Conservation (phyloP, 2,888 invertebrate genomes). For the Agrochola circellaris region DNA sequence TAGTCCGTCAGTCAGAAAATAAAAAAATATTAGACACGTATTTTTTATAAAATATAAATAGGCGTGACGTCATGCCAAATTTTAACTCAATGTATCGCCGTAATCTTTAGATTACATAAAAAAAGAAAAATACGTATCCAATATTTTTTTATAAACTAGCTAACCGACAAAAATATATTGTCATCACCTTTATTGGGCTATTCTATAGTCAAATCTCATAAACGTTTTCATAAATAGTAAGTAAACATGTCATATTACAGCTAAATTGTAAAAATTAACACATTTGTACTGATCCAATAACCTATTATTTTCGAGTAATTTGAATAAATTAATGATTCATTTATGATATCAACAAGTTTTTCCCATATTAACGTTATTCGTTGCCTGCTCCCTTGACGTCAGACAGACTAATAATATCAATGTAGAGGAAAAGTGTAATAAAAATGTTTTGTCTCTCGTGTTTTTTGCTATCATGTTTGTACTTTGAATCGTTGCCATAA, state of each 20-base stretch:
- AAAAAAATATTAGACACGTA: no score
- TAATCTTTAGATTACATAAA: no score
- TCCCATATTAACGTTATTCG: conserved; percentile 21
- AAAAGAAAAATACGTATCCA: no score
- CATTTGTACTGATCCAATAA: background rate
- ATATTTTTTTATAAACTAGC: no score
- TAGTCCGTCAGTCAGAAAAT: no score
- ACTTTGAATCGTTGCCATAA: background rate
- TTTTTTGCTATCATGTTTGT: background rate
- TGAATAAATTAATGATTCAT: conserved; percentile 22
- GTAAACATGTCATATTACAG: background rate
- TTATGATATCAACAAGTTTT: conserved; percentile 25
- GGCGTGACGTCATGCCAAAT: no score
- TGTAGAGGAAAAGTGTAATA: conserved; percentile 30
- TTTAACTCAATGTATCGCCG: no score
- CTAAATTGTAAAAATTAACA: background rate
- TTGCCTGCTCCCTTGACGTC: conserved; percentile 32
- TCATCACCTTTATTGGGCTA: background rate
- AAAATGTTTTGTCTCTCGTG: background rate
- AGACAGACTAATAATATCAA: conserved; percentile 27
- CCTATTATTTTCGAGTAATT: conserved; percentile 18
- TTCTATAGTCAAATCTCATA: background rate
- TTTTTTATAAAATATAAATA: no score
- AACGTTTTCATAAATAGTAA: background rate
- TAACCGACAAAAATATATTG: no score